These are phyloP conservation scores for Hipparchia sbordonii DNA, from an alignment of 2,888 invertebrate genomes.

Conservation along the genomic window DNA sequence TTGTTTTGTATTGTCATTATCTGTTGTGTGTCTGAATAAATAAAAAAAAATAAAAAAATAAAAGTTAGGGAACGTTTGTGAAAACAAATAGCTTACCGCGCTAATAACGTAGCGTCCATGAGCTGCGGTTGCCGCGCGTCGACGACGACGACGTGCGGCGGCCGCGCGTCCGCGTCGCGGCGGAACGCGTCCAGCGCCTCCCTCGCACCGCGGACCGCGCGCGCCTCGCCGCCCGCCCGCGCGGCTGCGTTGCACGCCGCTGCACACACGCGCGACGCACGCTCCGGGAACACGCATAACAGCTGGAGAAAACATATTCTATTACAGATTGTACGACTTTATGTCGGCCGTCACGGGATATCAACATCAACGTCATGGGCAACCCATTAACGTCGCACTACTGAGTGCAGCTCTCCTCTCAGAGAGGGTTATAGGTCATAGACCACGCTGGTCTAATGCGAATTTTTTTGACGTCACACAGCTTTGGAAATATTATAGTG, in stretches of 20 bases:
- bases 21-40: no score
- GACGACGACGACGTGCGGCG: constrained; percentile 85
- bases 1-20: no score
- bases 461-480: no score
- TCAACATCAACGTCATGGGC: no score
- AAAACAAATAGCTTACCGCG: constrained; percentile 74
- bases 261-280: constrained; percentile 86
- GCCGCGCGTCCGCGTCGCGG: constrained; percentile 77
- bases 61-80: not conserved
- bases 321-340: not conserved
- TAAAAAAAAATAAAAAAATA: no score
- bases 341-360: no score
- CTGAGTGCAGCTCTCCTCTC: no score
- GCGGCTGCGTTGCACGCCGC: constrained; percentile 83
- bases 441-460: no score
- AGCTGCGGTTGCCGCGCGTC: constrained; percentile 81
- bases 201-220: constrained; percentile 79
- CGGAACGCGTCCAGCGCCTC: constrained; percentile 80
- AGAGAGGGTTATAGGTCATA: no score
- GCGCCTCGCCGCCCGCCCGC: constrained; percentile 84
- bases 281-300: constrained; percentile 87
- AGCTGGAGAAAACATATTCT: constrained; percentile 74
- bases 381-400: no score
- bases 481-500: no score
- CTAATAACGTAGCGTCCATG: constrained; percentile 85